Base-by-base conservation (phyloP, 2,888 invertebrate species). In the Athripsodes cinereus region DNA sequence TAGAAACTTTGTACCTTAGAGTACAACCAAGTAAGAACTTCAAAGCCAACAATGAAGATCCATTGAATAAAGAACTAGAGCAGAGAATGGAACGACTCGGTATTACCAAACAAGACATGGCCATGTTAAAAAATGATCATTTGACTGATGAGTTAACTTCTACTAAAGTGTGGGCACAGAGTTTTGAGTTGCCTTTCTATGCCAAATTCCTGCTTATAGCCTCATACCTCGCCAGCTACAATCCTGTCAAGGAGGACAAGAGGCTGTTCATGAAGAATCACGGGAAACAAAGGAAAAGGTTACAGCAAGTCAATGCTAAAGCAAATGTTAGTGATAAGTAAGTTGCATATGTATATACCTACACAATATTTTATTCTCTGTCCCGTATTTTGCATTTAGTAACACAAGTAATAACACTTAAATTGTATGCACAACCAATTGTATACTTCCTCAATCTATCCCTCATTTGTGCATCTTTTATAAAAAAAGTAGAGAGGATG, bases 221-320 rank as follows among this genome's bases (percentile, higher is more conserved):
- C 6, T 90, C 94, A 1, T 96, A 92, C 70, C 76, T 96, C 60
- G 96, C 96, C 0, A 96, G 96, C 31, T 92, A 95, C 71, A 96
- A 96, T 72, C 91, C 95, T 1, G 84, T 89, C 0, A 91, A 90
- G 66, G 87, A 90, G 65, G 96, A 96, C 70, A 92, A 89, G 68
- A 77, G 90, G 50, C 76, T 96, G 48, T 96, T 94, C 70, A 83
- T 92, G 72, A 94, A 94, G 73, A 73, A 85, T 66, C 86, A 86
- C 65, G 86, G 84, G 0, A 90, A 87, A 67, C 86, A 84, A 66
- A 81, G 80, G n/a, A 90, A 87, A 66, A 78, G 81, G 46, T 66
- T 82, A 63, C 82, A 81, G 64, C 80, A 80, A 63, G 79, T 85
- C 0, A 80, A 80, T 66, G 78, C 81, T 0, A 85, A 82, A 67